Base-by-base conservation (phyloP, 2,797 vertebrate species). In the Pipistrellus nathusii region DNA sequence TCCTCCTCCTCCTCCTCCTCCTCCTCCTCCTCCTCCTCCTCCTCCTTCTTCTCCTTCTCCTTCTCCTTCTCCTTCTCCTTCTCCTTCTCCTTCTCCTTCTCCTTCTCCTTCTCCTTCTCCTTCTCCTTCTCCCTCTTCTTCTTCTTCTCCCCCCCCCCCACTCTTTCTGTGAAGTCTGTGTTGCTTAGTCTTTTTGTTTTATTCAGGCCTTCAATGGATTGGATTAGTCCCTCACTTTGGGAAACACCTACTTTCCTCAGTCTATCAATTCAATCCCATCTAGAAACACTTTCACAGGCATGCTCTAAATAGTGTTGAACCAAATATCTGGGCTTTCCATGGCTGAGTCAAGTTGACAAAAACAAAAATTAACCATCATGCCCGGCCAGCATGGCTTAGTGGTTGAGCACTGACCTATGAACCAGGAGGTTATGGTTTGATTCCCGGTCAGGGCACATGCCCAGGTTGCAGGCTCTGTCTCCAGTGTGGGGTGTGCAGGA, bases 251-350 rank as follows among this genome's bases (percentile, higher is more conserved):
- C 62, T 93, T 76, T 68, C 73, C 41, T 83, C 38, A 51, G 78
- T 77, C 41, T 51, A 89, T 27, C 62, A 62, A 57, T 76, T 89
- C 80, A 93, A 69, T 73, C 51, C 59, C 51, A 71, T 27, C 15
- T 72, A 93, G 72, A 93, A 89, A 84, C 44, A 71, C 41, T 89
- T 32, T 84, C 92, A 84, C 21, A 59, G 78, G 72, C 62, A 59
- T 27, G 25, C 32, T 27, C 41, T 62, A 64, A 77, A 62, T 35
- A 77, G 69, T 51, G 59, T 85, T 89, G 71, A 62, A 59, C 55
- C 62, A 89, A 71, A 62, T 93, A 71, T 71, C 32, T 85, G 38
- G 68, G 46, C 25, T 69, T 20, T 27, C 48, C n/a, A 25, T 78
- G 72, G 27, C 51, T 4, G 53, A 68, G 78, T 69, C 72, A 51